Conservation (phyloP, 2,888 invertebrate species). For the Coleophora flavipennella region DNA sequence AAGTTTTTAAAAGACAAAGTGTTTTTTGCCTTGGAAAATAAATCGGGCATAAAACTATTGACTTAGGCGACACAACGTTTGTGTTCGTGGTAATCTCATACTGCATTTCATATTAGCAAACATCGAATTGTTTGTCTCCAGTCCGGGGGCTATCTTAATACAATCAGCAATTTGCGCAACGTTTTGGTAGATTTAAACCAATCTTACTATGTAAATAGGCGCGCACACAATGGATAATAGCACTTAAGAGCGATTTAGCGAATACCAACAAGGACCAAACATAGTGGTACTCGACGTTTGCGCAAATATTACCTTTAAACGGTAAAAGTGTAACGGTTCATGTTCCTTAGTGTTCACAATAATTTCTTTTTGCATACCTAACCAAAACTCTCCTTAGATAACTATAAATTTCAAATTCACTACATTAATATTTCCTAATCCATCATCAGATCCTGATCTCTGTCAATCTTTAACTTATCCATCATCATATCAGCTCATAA, state of each 20-base stretch:
- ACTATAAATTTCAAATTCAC: too few species aligned
- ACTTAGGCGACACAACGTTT: too few species aligned
- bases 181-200: slow-evolving; percentile 28
- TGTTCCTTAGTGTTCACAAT: background rate
- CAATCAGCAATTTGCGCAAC: slow-evolving; percentile 32
- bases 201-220: slow-evolving; percentile 44
- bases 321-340: slow-evolving; percentile 9
- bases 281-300: slow-evolving; percentile 13
- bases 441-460: too few species aligned
- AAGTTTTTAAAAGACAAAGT: too few species aligned
- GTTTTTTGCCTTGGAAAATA: too few species aligned
- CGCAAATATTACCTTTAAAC: slow-evolving; percentile 18
- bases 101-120: slow-evolving; percentile 1
- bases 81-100: slow-evolving; percentile 6
- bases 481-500: too few species aligned
- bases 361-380: background rate
- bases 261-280: slow-evolving; percentile 3
- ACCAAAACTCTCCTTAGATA: too few species aligned
- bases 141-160: slow-evolving; percentile 33
- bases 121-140: slow-evolving; percentile 9
- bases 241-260: slow-evolving; percentile 29
- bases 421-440: too few species aligned
- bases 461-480: too few species aligned
- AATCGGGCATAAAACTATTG: too few species aligned
- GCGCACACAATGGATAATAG: slow-evolving; percentile 38